Evolutionary conservation across 1,140 invertebrate species (phyloP).

Genomic region (Lineus longissimus): DNA sequence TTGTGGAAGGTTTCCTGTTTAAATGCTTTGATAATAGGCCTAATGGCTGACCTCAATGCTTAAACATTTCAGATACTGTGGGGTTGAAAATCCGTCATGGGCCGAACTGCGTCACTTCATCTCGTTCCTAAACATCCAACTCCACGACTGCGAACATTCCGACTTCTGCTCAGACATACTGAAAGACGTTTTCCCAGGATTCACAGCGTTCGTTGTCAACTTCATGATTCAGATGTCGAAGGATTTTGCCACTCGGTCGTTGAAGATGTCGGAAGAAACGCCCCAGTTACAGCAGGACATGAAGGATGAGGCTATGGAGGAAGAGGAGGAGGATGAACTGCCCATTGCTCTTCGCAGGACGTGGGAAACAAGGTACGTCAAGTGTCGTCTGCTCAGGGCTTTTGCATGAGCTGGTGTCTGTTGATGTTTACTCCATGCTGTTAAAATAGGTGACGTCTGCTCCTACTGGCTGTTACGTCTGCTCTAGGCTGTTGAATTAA

Average conservation of each 20-base stretch:
- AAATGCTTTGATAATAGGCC: no score
- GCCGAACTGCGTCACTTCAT: conserved; percentile 48
- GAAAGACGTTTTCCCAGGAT: conserved; percentile 43
- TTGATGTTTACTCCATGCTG: no score
- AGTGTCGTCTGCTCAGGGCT: no score
- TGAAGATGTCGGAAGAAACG: conserved; percentile 44
- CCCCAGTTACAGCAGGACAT: conserved; percentile 21
- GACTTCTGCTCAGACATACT: conserved; percentile 29
- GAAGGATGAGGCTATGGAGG: conserved; percentile 11
- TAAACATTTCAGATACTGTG: conserved; percentile 38
- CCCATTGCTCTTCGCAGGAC: conserved; percentile 35
- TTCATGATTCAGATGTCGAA: conserved; percentile 49
- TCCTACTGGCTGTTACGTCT: no score
- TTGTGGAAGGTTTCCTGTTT: no score
- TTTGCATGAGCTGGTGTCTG: no score
- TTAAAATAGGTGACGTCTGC: no score
- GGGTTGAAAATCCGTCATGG: conserved; percentile 45
- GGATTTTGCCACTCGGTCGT: conserved; percentile 47
- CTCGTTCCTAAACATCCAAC: conserved; percentile 44
- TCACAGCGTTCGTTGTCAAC: conserved; percentile 39
- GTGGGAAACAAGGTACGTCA: conserved; percentile 44
- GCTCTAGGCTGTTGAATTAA: no score
- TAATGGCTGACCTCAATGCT: no score
- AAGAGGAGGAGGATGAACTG: conserved; percentile 21
- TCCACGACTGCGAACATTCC: conserved; percentile 41